Base-by-base conservation (phyloP, 2,888 invertebrate genomes). In the Ctena decussata region DNA sequence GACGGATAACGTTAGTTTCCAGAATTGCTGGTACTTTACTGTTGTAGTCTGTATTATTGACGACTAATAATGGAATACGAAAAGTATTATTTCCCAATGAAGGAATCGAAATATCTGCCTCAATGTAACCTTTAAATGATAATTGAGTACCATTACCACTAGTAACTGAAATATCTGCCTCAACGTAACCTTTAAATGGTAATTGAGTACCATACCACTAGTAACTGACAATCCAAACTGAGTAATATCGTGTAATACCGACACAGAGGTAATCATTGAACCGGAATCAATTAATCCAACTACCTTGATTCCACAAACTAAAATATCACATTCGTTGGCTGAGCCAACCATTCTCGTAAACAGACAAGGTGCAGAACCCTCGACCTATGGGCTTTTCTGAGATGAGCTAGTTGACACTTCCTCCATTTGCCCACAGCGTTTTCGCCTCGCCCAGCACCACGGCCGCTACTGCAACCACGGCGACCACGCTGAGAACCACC, bases 1-100 rank as follows among this genome's bases (percentile, higher is more conserved):
- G 35, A 60, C 75, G 69, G 15, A 75, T 65, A 49, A 75, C 49
- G 65, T 80, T 74, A 30, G 80, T 80, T 41, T 75, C 74, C 12
- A 80, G 60, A 32, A 80, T 74, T 18, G 30, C 75, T 41, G 69
- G 69, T 18, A 57, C 57, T 18, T 44, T 27, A 27, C 27, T 60
- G 39, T 65, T 57, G 30, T 65, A 69, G 30, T 69, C 69, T 75
- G 80, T 74, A 75, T 80, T 46, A 21, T 41, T 32, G n/a, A 75
- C 70, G 65, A 70, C 70, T 11, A 70, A 37, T 11, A 70, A n/a
- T 12, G 70, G 70, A 15, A 70, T 24, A 24, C n/a, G 3, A n/a
- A 37, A 27, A n/a, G 12, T 24, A 37, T 12, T 5, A 21, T 70
- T 24, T 18, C 35, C 11, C 35, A 70, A 18, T 37, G 24, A 35